These are phyloP conservation scores for Acestrorhynchus altus DNA, from an alignment of 2,797 vertebrate genomes.

Conservation along the genomic window DNA sequence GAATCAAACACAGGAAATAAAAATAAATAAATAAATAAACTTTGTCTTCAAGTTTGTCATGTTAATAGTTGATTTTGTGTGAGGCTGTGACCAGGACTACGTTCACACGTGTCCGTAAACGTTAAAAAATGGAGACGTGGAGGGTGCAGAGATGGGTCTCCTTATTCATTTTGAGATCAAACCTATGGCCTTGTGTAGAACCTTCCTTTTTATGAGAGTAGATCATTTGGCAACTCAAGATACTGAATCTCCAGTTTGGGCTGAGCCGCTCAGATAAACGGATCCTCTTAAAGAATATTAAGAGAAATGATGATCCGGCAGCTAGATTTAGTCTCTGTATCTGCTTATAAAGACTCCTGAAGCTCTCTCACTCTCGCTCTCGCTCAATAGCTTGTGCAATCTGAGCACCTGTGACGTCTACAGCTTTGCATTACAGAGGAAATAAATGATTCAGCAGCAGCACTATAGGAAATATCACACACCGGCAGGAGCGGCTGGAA, in stretches of 20 bases:
- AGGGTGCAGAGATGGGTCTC: no score
- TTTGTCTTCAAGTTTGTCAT: no score
- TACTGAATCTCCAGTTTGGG: background rate
- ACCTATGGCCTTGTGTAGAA: no score
- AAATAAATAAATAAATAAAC: no score
- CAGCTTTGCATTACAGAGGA: slow-evolving; percentile 4
- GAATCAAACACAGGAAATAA: background rate
- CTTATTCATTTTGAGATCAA: no score
- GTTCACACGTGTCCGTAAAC: no score
- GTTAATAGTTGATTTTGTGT: no score
- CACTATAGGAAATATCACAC: background rate
- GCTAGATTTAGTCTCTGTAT: background rate
- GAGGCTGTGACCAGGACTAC: no score
- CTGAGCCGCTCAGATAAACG: background rate
- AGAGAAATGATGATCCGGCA: background rate
- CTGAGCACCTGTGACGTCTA: background rate
- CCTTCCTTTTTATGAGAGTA: no score
- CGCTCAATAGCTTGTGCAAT: background rate
- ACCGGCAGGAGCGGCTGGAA: background rate
- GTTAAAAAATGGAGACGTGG: no score
- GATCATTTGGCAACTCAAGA: background rate
- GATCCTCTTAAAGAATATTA: background rate
- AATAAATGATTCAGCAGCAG: background rate
- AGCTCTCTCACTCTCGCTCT: background rate
- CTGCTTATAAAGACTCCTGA: background rate